Evolutionary conservation across 1,140 invertebrate genomes (phyloP).

Genomic region (Ganaspis sp.): DNA sequence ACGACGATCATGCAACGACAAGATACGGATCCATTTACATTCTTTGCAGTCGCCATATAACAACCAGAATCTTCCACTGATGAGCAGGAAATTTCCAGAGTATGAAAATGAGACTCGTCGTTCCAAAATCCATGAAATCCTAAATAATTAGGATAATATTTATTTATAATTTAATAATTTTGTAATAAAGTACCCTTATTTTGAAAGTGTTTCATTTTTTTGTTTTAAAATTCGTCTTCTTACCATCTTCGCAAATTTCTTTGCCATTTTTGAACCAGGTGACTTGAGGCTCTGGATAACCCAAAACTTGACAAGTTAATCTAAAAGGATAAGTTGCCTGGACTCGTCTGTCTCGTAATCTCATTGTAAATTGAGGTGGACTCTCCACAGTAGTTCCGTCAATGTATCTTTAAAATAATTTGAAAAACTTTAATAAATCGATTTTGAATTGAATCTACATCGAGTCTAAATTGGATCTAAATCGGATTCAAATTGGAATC

Average conservation of each 20-base stretch:
- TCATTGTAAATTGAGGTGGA: slow-evolving; percentile 91
- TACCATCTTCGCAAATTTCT: slow-evolving; percentile 77
- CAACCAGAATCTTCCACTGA: slow-evolving; percentile 87
- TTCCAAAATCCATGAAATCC: slow-evolving; percentile 79
- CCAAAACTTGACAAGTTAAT: slow-evolving; percentile 90
- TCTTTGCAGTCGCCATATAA: slow-evolving; percentile 88
- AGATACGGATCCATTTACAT: slow-evolving; percentile 88
- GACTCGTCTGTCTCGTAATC: slow-evolving; percentile 87
- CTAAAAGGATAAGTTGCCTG: slow-evolving; percentile 89
- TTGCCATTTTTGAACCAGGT: slow-evolving; percentile 88
- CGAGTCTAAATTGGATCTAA: no score
- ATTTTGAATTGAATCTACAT: slow-evolving; percentile 45
- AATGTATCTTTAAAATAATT: slow-evolving; percentile 44
- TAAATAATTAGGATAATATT: slow-evolving; percentile 53
- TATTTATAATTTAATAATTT: no score
- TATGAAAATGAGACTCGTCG: slow-evolving; percentile 86
- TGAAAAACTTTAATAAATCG: background rate
- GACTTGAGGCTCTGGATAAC: slow-evolving; percentile 84
- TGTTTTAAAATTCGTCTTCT: no score
- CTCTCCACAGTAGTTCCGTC: slow-evolving; percentile 65
- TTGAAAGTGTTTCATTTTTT: no score
- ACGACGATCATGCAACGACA: slow-evolving; percentile 89
- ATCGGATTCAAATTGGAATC: no score
- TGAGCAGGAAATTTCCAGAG: slow-evolving; percentile 88
- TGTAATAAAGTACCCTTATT: no score